These are phyloP conservation scores for Marisa cornuarietis DNA, from an alignment of 1,140 invertebrate species.

Conservation along the genomic window DNA sequence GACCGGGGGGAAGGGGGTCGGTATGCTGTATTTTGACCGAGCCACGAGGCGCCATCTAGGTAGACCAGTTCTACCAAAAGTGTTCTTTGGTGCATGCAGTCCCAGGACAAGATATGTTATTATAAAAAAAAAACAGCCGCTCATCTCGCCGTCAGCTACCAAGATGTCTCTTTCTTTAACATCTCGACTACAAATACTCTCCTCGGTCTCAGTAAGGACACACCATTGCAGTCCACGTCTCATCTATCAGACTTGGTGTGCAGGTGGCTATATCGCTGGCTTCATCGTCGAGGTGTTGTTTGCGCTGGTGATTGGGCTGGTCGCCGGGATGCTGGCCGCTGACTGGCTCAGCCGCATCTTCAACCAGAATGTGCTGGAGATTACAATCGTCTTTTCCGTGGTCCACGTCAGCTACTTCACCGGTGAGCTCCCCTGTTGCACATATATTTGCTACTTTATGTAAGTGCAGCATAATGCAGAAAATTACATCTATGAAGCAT, in stretches of 20 bases:
- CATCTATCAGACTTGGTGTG: not conserved
- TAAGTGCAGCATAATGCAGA: too few species aligned
- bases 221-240: not conserved
- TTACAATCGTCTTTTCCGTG: slow-evolving; percentile 14
- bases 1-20: too few species aligned
- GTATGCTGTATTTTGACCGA: too few species aligned
- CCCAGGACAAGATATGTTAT: not conserved
- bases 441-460: too few species aligned
- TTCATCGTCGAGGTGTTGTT: not conserved
- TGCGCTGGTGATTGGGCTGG: not conserved
- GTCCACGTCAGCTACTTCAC: slow-evolving; percentile 11
- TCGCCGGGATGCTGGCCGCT: not conserved
- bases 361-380: slow-evolving; percentile 14
- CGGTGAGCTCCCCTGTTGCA: not conserved
- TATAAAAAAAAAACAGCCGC: not conserved
- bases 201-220: not conserved
- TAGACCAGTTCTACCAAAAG: too few species aligned
- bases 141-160: not conserved
- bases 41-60: too few species aligned
- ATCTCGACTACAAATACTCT: not conserved
- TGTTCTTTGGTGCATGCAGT: not conserved
- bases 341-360: slow-evolving; percentile 16
- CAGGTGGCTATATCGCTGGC: not conserved
- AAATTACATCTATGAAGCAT: too few species aligned
- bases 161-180: not conserved